Percentiles rank a stretch among this genome's conserved stretches.
These are phyloP conservation scores for Australoheros facetus DNA, from an alignment of 2,797 vertebrate genomes.

Conservation along the genomic window DNA sequence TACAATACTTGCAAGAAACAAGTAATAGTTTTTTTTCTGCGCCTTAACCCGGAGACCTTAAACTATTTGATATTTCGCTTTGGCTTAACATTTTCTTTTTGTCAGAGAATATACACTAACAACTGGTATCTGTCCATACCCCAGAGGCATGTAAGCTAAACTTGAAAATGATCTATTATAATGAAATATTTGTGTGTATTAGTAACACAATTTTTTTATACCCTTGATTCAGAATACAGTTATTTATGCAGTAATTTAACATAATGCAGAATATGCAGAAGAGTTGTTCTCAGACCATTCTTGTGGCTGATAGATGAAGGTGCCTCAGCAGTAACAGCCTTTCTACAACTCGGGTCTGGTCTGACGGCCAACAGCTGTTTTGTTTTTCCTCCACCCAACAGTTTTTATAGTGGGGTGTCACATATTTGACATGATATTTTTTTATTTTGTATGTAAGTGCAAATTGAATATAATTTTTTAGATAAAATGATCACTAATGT, in stretches of 20 bases:
- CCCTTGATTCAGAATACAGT: constrained; percentile 27
- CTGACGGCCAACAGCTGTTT: constrained; percentile 23
- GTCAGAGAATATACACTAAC: not conserved
- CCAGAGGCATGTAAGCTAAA: not conserved
- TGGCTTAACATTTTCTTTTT: not conserved
- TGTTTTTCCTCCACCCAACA: not conserved
- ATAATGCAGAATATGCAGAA: constrained; percentile 41
- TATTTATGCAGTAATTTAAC: constrained; percentile 54
- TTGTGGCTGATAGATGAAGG: constrained; percentile 34
- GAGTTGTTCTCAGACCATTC: constrained; percentile 1
- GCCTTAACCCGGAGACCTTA: constrained; percentile 70
- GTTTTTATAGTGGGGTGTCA: constrained; percentile 52
- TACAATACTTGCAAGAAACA: constrained; percentile 34
- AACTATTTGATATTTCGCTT: constrained; percentile 21
- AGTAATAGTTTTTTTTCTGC: constrained; percentile 35
- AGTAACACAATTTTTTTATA: not conserved
- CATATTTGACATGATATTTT: constrained; percentile 59
- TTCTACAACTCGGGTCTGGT: constrained; percentile 25
- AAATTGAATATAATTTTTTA: constrained; percentile 46
- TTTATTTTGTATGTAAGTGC: constrained; percentile 44
- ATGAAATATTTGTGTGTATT: constrained; percentile 26
- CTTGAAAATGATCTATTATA: constrained; percentile 5
- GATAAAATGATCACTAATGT: constrained; percentile 60
- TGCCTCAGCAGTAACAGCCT: constrained; percentile 40
- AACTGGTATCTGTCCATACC: not conserved